Evolutionary conservation across 1,140 invertebrate species (phyloP), one percentile per base, ranked within the genome.

Genomic region (Nymphalis io): DNA sequence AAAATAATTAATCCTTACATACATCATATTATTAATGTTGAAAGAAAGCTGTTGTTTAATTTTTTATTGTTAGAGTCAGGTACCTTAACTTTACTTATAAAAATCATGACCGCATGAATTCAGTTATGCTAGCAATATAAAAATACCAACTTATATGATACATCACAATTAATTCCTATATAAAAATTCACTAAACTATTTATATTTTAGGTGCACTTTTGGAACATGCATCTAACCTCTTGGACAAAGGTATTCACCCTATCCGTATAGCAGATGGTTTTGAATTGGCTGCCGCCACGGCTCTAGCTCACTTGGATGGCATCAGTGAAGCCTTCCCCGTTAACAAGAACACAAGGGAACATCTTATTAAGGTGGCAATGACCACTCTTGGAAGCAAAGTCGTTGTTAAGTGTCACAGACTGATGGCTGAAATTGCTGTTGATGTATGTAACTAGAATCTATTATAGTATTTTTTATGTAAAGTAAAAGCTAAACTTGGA

Each of bases 321-420:
- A 98, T 99, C 81, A 95, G 97, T 58, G 96, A 99, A 78, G 94
- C 95, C 16, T 99, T 99, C 90, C 96, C 96, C 0, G 95, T 99
- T 39, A 95, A 96, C 82, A 93, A 93, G 0, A 93, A 96, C 0
- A 96, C 99, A 79, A 91, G 95, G 62, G 98, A 99, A 82, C 96
- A 97, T 33, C 93, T 99, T 0, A 95, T 99, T 70, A 95, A 97
- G 87, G 97, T 98, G 39, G 99, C 99, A 5, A 99, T 98, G 97
- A 99, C 99, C 0, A 99, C 98, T 0, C 93, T 99, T 18, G 98
- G 98, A 16, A 99, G 98, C n/a, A 99, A 99, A 94, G 99, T 99
- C 60, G 95, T 98, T 38, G 97, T 96, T 72, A 97, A 97, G 87
- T 97, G 96, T 85, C 98, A 99, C 83, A 93, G 96, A 27, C 96